Evolutionary conservation across 2,113 vertebrate genomes (phyloP), one percentile per base, ranked within the genome.

Genomic region (Protomyctophum bolini): DNA sequence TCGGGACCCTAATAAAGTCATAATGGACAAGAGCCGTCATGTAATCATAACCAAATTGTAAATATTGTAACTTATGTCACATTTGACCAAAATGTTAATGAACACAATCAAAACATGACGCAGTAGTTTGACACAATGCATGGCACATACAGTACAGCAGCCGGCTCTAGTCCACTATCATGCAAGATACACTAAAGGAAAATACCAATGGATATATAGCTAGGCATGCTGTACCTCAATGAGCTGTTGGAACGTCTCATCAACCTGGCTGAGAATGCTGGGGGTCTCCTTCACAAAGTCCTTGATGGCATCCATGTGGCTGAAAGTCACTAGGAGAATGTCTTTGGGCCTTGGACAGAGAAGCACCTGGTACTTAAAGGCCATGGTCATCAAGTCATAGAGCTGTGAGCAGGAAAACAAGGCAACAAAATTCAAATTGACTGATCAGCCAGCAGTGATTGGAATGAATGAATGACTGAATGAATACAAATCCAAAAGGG

Each of bases 361-460:
- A 63, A 99, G 88, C 41, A 99, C 96, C 91, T 99, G 98, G 84
- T 99, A 98, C 85, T 99, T 99, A 91, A 99, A 98, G 64, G 98
- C 97, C 98, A 99, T 99, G 0, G 97, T 99, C 98, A 99, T 99
- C 79, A 99, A 91, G 84, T 99, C 97, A 28, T 98, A 99, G 0
- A 99, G 95, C 97, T 99, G 92, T 48, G 78, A 73, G 86, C 7
- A 51, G 7, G n/a, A 56, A 77, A 66, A n/a, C 33, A 66, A 28
- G 54, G 63, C 2, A n/a, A 12, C 58, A 45, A 66, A 6, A 63
- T 7, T 50, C 28, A 54, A 8, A 49, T 11, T 14, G 10, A 10
- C 33, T 75, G 21, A 66, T 51, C 0, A 3, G 55, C 51, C 8
- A 55, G 3, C 33, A 41, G 33, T 41, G 33, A 41, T 41, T 3